A percentile compares a stretch with the other conserved stretches of the same genome.
Evolutionary conservation across 2,888 invertebrate genomes (phyloP).

Genomic region (Stenolophus ochropezus): DNA sequence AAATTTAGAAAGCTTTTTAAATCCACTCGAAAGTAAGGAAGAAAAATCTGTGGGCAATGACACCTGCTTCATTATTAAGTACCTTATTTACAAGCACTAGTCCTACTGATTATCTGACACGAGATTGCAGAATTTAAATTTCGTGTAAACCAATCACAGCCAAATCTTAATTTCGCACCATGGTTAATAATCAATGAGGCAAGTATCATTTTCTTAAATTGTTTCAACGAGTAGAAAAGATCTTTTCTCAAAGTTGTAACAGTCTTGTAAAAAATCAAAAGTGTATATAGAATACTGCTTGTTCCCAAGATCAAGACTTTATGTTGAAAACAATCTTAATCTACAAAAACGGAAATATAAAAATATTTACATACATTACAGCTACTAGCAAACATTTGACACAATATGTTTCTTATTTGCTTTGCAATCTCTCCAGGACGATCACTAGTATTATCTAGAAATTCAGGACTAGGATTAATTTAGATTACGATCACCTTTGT

Average conservation of each 20-base stretch:
- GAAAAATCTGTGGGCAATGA: constrained; percentile 37
- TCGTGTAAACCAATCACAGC: constrained; percentile 50
- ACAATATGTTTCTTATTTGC: constrained; percentile 12
- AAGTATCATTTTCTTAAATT: constrained; percentile 31
- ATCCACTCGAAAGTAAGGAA: constrained; percentile 47
- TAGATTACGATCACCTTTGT: neutral
- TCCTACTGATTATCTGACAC: constrained; percentile 42
- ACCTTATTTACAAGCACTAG: constrained; percentile 48
- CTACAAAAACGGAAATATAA: constrained; percentile 31
- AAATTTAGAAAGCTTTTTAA: constrained; percentile 39
- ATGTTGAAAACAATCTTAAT: constrained; percentile 33
- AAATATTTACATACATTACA: constrained; percentile 49
- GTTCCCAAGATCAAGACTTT: constrained; percentile 36
- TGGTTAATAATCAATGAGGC: constrained; percentile 44
- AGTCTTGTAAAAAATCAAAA: constrained; percentile 43
- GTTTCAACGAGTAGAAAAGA: neutral
- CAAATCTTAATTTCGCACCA: constrained; percentile 49
- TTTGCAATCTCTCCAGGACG: neutral
- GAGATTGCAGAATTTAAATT: constrained; percentile 25
- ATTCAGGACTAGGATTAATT: constrained; percentile 18
- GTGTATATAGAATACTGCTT: constrained; percentile 45
- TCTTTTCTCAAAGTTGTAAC: neutral
- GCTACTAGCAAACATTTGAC: constrained; percentile 56
- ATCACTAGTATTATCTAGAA: constrained; percentile 4
- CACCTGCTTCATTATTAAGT: constrained; percentile 54